These are phyloP conservation scores for Ailuropoda melanoleuca DNA, from an alignment of 2,113 vertebrate genomes.

Conservation along the genomic window DNA sequence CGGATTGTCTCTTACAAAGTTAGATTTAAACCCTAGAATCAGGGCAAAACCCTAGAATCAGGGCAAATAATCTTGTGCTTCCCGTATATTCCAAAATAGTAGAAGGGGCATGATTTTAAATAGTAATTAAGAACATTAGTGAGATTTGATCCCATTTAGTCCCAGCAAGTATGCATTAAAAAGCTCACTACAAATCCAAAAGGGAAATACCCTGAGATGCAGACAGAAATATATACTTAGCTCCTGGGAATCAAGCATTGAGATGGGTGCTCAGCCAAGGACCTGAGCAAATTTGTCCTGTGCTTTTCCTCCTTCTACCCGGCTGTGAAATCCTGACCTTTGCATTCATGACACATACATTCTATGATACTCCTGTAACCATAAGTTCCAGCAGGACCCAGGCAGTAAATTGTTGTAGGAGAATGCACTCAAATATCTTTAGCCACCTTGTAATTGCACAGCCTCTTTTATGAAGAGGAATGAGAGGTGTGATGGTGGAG, in stretches of 20 bases:
- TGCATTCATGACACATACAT: slow-evolving; percentile 7
- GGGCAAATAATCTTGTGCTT: not conserved
- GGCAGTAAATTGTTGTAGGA: slow-evolving; percentile 46
- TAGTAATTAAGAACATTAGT: slow-evolving; percentile 28
- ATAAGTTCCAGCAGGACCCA: slow-evolving; percentile 41
- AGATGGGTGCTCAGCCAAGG: not conserved
- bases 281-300: not conserved
- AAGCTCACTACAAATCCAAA: slow-evolving; percentile 31
- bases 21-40: slow-evolving; percentile 17
- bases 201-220: slow-evolving; percentile 26
- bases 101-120: slow-evolving; percentile 35
- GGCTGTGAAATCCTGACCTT: slow-evolving; percentile 29
- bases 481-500: slow-evolving; percentile 31
- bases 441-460: slow-evolving; percentile 52
- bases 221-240: slow-evolving; percentile 10
- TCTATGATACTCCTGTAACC: not conserved
- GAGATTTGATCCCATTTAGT: slow-evolving; percentile 46
- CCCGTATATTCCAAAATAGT: not conserved
- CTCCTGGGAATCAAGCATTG: not conserved
- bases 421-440: slow-evolving; percentile 52
- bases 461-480: slow-evolving; percentile 64
- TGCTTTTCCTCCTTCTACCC: slow-evolving; percentile 10
- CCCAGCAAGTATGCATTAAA: slow-evolving; percentile 22
- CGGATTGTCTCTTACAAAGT: not conserved
- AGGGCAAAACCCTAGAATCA: not conserved